phyloP scores from a whole-genome alignment of 2,888 invertebrate species.

The Marronus borbonicus region DNA sequence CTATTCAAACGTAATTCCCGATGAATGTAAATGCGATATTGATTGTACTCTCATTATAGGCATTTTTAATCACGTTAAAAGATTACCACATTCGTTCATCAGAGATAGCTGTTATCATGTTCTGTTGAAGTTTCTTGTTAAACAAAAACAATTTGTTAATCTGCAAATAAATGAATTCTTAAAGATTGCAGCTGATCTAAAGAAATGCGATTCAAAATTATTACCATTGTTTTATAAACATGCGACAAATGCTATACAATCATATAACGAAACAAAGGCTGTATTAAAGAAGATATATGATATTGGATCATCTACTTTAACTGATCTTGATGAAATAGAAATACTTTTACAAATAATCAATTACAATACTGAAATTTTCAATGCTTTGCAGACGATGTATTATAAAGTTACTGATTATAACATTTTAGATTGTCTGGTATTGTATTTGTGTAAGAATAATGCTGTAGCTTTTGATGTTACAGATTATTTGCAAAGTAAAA shows the following conservation, averaged over 20 bases:
- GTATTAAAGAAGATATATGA: neutral
- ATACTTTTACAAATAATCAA: constrained; percentile 19
- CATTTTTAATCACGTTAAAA: constrained; percentile 54
- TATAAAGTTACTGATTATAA: constrained; percentile 2
- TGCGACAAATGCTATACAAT: neutral
- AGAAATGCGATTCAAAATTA: constrained; percentile 20
- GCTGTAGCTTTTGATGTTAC: neutral
- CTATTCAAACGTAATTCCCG: constrained; percentile 54
- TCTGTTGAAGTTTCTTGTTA: constrained; percentile 48
- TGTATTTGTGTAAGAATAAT: constrained; percentile 7
- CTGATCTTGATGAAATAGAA: constrained; percentile 6
- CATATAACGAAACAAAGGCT: neutral
- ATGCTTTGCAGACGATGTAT: neutral
- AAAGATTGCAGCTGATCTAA: constrained; percentile 20
- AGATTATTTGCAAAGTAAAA: constrained; percentile 20
- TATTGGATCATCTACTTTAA: neutral
- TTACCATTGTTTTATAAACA: constrained; percentile 7
- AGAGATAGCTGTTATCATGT: constrained; percentile 57
- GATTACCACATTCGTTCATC: constrained; percentile 60
- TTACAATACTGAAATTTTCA: neutral
- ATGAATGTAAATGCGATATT: constrained; percentile 38
- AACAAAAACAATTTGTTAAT: constrained; percentile 23
- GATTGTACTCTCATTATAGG: constrained; percentile 49
- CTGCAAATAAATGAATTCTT: constrained; percentile 13
- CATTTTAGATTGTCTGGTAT: constrained; percentile 10